These are phyloP conservation scores for Coenonympha arcania DNA, from an alignment of 2,888 invertebrate genomes.

Conservation along the genomic window DNA sequence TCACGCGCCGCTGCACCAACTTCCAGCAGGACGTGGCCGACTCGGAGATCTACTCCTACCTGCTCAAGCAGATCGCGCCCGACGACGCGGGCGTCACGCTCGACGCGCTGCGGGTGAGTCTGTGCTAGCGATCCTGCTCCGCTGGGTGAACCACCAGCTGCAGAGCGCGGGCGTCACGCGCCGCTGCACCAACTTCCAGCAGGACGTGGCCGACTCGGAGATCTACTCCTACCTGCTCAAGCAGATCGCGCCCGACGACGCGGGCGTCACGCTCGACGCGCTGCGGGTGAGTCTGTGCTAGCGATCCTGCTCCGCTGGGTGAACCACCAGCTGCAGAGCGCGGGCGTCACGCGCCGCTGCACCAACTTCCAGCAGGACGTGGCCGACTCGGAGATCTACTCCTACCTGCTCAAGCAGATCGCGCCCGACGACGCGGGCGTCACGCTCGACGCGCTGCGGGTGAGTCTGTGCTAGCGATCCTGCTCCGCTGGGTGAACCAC, in stretches of 20 bases:
- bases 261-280: conserved; percentile 88
- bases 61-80: conserved; percentile 96
- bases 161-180: conserved; percentile 89
- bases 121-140: too few relatives aligned
- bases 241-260: conserved; percentile 93
- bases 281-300: conserved; percentile 75
- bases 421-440: conserved; percentile 91
- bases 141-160: conserved; percentile 99
- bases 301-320: conserved; percentile 99
- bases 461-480: conserved; percentile 45
- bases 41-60: conserved; percentile 95
- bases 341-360: conserved; percentile 89
- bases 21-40: conserved; percentile 96
- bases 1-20: conserved; percentile 88
- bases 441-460: conserved; percentile 85
- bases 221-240: conserved; percentile 94
- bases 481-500: conserved; percentile 99
- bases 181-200: conserved; percentile 93
- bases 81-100: conserved; percentile 86
- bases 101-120: conserved; percentile 82
- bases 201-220: conserved; percentile 96
- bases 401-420: conserved; percentile 94
- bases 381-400: conserved; percentile 96
- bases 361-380: conserved; percentile 96
- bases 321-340: conserved; percentile 94